phyloP scores from a whole-genome alignment of 1,140 invertebrate genomes.

The Cryptotermes secundus region DNA sequence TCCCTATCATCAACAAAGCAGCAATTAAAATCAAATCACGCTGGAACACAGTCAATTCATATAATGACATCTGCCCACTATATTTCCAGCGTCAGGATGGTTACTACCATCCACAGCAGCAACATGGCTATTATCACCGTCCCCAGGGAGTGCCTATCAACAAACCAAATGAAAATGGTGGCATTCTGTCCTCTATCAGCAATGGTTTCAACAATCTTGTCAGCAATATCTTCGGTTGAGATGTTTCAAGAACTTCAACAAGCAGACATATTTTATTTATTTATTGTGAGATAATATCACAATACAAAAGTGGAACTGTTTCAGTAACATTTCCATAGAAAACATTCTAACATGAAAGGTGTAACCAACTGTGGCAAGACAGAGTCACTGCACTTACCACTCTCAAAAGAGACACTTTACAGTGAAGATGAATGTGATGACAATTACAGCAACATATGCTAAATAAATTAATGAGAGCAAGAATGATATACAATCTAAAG shows the following conservation, averaged over 20 bases:
- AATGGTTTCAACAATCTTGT: slow-evolving; percentile 74
- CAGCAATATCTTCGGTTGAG: slow-evolving; percentile 71
- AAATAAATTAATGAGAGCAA: not conserved
- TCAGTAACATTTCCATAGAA: not conserved
- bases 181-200: slow-evolving; percentile 72
- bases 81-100: slow-evolving; percentile 41
- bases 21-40: too few species aligned
- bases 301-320: not conserved
- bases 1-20: too few species aligned
- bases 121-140: slow-evolving; percentile 49
- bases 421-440: too few species aligned
- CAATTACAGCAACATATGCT: not conserved
- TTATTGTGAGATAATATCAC: not conserved
- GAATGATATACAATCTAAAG: not conserved
- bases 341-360: not conserved
- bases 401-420: too few species aligned
- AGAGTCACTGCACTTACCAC: not conserved
- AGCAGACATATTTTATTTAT: not conserved
- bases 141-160: slow-evolving; percentile 40
- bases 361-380: not conserved
- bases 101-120: slow-evolving; percentile 43
- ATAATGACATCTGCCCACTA: not conserved
- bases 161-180: slow-evolving; percentile 47
- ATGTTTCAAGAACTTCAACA: not conserved
- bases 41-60: not conserved